Percentiles rank a stretch among this genome's conserved stretches.
Evolutionary conservation across 2,113 vertebrate species (phyloP).

Genomic region (Malurus alboscapulatus): DNA sequence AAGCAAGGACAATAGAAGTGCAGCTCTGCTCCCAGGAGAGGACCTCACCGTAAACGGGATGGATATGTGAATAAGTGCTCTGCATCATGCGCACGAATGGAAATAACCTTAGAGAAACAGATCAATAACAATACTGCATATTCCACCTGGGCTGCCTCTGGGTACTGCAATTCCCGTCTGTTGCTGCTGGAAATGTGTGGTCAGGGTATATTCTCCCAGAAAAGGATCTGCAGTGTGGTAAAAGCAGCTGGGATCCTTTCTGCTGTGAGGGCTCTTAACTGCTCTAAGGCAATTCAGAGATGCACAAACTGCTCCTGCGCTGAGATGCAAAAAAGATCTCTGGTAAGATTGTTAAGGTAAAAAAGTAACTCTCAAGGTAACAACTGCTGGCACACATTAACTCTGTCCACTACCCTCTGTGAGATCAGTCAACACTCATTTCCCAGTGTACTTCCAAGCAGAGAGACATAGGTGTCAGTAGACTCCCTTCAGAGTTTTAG

Average conservation of each 20-base stretch:
- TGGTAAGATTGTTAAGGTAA: neutral
- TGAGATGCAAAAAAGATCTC: neutral
- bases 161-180: neutral
- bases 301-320: neutral
- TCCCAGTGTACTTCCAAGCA: neutral
- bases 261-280: neutral
- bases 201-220: neutral
- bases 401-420: rapidly evolving
- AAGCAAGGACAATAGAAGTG: neutral
- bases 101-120: neutral
- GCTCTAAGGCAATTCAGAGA: neutral
- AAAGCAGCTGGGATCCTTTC: neutral
- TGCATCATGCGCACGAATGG: neutral
- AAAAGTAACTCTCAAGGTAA: neutral
- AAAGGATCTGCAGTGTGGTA: neutral
- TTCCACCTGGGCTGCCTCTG: neutral
- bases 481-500: neutral
- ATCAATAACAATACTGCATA: neutral
- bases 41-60: rapidly evolving
- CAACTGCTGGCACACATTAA: neutral
- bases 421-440: neutral
- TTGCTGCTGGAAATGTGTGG: neutral
- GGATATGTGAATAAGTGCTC: neutral
- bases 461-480: neutral
- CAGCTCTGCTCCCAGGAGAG: neutral